Percentiles rank a stretch among this genome's conserved stretches.
phyloP scores from a whole-genome alignment of 2,888 invertebrate genomes.

The Dryobota labecula region DNA sequence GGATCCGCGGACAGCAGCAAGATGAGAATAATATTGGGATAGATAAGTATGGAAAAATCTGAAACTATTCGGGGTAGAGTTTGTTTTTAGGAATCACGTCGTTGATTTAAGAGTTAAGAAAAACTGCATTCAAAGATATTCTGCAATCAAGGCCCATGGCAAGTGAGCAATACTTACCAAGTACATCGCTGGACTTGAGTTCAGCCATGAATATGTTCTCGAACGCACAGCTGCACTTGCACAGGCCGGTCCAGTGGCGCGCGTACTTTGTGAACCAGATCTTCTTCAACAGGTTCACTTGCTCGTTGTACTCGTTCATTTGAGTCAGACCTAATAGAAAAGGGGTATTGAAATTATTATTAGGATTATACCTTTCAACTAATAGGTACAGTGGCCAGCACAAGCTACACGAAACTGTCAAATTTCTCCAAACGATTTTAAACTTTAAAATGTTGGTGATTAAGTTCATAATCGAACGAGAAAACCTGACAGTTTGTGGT shows the following conservation, averaged over 20 bases:
- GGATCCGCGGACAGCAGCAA: too few species aligned
- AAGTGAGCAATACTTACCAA: conserved; percentile 79
- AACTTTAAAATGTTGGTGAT: too few species aligned
- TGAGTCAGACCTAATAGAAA: conserved; percentile 86
- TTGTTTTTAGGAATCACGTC: neutral
- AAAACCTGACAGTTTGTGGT: too few species aligned
- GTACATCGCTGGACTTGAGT: conserved; percentile 94
- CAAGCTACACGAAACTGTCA: too few species aligned
- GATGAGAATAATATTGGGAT: neutral
- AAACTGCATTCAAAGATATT: neutral
- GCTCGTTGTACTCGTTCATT: conserved; percentile 91
- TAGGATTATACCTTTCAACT: neutral
- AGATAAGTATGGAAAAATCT: neutral
- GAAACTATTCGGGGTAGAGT: neutral
- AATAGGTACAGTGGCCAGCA: too few species aligned
- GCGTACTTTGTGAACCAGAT: conserved; percentile 97
- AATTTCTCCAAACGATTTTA: too few species aligned
- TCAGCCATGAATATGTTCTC: conserved; percentile 98
- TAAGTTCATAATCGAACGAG: too few species aligned
- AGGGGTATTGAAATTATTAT: neutral
- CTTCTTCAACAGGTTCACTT: conserved; percentile 91
- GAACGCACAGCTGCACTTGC: conserved; percentile 97
- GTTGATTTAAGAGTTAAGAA: neutral
- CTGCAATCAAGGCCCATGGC: too few species aligned
- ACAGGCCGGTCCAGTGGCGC: conserved; percentile 93